Conservation (phyloP, 2,113 vertebrate genomes). For the Castor canadensis region DNA sequence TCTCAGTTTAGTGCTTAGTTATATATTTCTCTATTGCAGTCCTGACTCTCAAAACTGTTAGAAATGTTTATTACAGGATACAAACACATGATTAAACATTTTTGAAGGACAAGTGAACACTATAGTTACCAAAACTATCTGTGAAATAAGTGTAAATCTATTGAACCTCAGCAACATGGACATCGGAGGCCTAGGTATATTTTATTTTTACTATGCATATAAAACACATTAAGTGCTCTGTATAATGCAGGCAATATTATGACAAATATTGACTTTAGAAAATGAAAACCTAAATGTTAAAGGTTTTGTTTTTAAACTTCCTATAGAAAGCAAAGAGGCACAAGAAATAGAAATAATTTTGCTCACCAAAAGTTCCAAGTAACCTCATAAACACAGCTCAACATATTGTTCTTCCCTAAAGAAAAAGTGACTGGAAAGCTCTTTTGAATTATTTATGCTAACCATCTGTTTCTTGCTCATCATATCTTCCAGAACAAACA, state of each 20-base stretch:
- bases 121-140: background rate
- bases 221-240: background rate
- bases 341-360: constrained; percentile 1
- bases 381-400: constrained; percentile 67
- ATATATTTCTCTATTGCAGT: background rate
- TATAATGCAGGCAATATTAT: background rate
- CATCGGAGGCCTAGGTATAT: background rate
- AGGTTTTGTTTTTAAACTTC: background rate
- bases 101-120: background rate
- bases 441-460: constrained; percentile 79
- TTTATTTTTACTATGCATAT: background rate
- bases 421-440: constrained; percentile 70
- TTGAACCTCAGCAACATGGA: background rate
- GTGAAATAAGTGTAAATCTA: background rate
- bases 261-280: background rate
- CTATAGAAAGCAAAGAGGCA: background rate
- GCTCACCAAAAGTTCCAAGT: constrained; percentile 31
- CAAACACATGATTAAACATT: background rate
- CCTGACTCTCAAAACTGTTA: background rate
- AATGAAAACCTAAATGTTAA: background rate
- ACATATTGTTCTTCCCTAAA: constrained; percentile 62
- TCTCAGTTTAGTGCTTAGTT: background rate
- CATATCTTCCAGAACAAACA: constrained; percentile 66
- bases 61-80: background rate
- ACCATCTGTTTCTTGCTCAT: constrained; percentile 80